Evolutionary conservation across 2,797 vertebrate species (phyloP), one percentile per base, ranked within the genome.

Genomic region (Oryzias sinensis): DNA sequence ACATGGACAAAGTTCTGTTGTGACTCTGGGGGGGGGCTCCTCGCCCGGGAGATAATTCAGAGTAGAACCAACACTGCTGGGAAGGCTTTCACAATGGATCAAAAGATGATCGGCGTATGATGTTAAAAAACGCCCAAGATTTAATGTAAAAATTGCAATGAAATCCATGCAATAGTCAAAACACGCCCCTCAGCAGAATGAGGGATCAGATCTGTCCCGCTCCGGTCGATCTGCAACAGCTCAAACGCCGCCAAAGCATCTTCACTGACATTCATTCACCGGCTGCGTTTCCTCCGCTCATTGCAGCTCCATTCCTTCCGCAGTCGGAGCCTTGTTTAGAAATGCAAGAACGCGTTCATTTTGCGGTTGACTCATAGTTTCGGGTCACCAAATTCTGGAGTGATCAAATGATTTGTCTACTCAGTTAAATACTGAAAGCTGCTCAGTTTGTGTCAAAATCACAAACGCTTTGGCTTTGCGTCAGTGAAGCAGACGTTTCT

Each of bases 271-370:
- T 16, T 13, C n/a, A 15, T 43, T 43, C 37, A 62, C 11, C 25
- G n/a, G 11, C 33, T 20, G 24, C 20, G 2, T 22, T 22, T 22
- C 20, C 20, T 13, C 48, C 33, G 37, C 22, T 62, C 42, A 17
- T 17, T 5, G 2, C 29, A 33, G 9, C 29, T 3, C 29, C 7
- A 8, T 8, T 33, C 29, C 29, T 8, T 33, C 29, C 29, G 2
- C 29, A 44, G 22, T 49, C 14, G 6, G 50, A 44, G 57, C 44
- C n/a, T 22, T 22, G 20, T 22, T 22, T 33, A 53, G 49, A 49
- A 29, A 61, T 53, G 50, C 5, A 4, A 15, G 14, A 22, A 55
- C 29, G 17, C 43, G 33, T 49, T 49, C 13, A 22, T 46, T 52
- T 51, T n/a, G 18, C 45, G 37, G 46, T 42, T 13, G 24, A 16